phyloP scores from a whole-genome alignment of 2,797 vertebrate species.

The Spondyliosoma cantharus region DNA sequence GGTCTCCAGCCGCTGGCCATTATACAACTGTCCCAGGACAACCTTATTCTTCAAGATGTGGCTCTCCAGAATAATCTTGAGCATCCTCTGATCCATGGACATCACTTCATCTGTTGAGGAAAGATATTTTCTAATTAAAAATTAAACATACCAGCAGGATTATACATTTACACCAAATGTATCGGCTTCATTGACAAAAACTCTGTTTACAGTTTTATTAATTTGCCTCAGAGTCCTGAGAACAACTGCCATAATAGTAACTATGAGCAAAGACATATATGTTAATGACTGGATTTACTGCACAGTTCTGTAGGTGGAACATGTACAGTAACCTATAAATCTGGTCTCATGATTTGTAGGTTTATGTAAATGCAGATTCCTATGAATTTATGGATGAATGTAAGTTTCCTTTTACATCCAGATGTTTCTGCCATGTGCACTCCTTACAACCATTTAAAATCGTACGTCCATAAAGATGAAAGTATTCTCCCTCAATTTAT shows the following conservation, averaged over 20 bases:
- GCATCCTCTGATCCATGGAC: conserved; percentile 89
- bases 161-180: conserved; percentile 1
- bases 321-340: not conserved
- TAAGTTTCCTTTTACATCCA: conserved; percentile 20
- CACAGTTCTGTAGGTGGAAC: not conserved
- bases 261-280: not conserved
- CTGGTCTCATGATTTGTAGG: not conserved
- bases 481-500: conserved; percentile 10
- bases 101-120: conserved; percentile 89
- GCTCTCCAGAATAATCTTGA: conserved; percentile 92
- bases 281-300: conserved; percentile 17
- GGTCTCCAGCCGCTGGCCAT: conserved; percentile 94
- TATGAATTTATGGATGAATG: conserved; percentile 16
- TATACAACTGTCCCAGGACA: conserved; percentile 91
- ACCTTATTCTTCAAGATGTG: conserved; percentile 94
- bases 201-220: not conserved
- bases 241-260: not conserved
- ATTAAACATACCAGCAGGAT: not conserved
- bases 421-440: conserved; percentile 20
- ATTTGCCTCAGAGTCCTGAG: not conserved
- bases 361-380: not conserved
- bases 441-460: conserved; percentile 26
- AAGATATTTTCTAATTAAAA: conserved; percentile 11
- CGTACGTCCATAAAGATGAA: not conserved
- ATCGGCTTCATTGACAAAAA: not conserved